These are phyloP conservation scores for Ceratosolen fusciceps DNA, from an alignment of 1,140 invertebrate genomes.

Conservation along the genomic window DNA sequence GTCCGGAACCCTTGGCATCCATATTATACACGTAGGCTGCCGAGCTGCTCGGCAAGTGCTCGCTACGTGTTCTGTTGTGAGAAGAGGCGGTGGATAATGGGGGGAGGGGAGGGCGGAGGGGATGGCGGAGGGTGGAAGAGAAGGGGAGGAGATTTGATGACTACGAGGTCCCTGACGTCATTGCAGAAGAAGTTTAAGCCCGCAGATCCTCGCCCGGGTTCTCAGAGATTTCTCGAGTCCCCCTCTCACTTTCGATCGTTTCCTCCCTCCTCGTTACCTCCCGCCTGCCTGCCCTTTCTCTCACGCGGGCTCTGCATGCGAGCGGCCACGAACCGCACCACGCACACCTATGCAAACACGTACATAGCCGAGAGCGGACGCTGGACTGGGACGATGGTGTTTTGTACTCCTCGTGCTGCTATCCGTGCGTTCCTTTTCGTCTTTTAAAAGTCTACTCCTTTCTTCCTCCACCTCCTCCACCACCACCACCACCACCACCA, in stretches of 20 bases:
- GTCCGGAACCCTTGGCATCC: neutral
- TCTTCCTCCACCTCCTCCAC: constrained; percentile 45
- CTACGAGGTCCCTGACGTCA: constrained; percentile 47
- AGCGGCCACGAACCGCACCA: neutral
- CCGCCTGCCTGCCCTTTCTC: neutral
- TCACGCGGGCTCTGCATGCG: neutral
- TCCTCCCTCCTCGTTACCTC: neutral
- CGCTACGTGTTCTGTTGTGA: neutral
- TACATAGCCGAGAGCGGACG: constrained; percentile 26
- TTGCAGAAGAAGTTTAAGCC: constrained; percentile 44
- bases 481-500: constrained; percentile 44
- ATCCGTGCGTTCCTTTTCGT: constrained; percentile 40
- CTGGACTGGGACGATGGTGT: constrained; percentile 18
- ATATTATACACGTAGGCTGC: neutral
- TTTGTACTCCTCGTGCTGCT: constrained; percentile 7
- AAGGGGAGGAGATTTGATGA: constrained; percentile 28
- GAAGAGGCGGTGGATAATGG: neutral
- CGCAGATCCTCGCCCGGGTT: constrained; percentile 31
- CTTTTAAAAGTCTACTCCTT: constrained; percentile 46
- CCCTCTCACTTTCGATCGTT: neutral
- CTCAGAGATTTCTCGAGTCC: constrained; percentile 38
- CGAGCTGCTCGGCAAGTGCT: neutral
- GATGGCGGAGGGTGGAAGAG: neutral
- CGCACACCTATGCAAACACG: neutral
- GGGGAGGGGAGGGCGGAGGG: constrained; percentile 12